Base-by-base conservation (phyloP, 2,113 vertebrate species). In the Sturnus vulgaris region DNA sequence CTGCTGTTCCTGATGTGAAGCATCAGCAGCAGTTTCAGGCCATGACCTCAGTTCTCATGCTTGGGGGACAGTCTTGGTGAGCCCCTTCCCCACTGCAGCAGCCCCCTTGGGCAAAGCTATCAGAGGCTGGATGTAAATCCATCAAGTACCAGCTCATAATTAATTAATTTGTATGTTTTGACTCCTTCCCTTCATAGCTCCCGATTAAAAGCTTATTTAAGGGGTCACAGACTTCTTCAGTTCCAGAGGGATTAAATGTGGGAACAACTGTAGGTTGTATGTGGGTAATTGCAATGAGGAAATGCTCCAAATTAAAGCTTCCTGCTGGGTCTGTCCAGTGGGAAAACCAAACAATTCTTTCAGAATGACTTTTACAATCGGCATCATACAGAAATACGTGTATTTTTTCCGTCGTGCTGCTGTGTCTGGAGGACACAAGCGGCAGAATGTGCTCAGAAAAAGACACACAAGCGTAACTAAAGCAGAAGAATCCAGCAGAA, bases 261-360 rank as follows among this genome's bases (percentile, higher is more conserved):
- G 88, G 80, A 70, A 82, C 72, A 77, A 56, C 71, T 52, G 55
- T 37, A 57, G 37, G n/a, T 55, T 5, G 12, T 37, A 31, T 59
- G 60, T 63, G 47, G 21, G 33, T 80, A 52, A 91, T 21, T 68
- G 60, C 86, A 49, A 19, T 14, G 64, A 81, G 91, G 92, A 97
- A 94, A 84, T 53, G 65, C 83, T 71, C 53, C 44, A 37, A 70
- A 68, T 44, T 33, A 79, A 86, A 86, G 40, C 77, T 91, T 88
- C 83, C 86, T 94, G 83, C 91, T 64, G 19, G 24, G 24, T 56
- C 56, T 86, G 76, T n/a, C 76, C 82, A 55, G 35, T 40, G 95
- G 82, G 70, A 70, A 96, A 88, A 80, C 2, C 2, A 28, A 92
- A 10, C 39, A 9, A 24, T 69, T 65, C 71, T 37, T 77, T 52